These are phyloP conservation scores for Aplodontia rufa DNA, from an alignment of 2,113 vertebrate species.

Conservation along the genomic window DNA sequence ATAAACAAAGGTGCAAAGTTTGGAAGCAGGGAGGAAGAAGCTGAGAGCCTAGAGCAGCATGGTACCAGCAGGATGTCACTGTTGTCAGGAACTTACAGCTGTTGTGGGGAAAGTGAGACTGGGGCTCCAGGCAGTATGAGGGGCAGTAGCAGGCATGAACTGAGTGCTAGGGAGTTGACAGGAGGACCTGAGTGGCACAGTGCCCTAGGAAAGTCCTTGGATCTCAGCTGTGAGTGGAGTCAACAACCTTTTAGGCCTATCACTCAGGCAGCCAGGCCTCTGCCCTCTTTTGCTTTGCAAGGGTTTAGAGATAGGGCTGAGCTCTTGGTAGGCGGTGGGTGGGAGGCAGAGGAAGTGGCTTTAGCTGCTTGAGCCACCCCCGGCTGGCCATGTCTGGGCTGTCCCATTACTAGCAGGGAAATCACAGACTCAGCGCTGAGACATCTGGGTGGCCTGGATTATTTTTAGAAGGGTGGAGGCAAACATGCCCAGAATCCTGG, in stretches of 20 bases:
- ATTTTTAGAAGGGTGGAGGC: constrained; percentile 75
- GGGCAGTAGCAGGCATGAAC: not conserved
- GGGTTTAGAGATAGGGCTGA: not conserved
- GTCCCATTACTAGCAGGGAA: constrained; percentile 65
- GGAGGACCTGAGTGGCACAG: not conserved
- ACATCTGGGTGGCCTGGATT: constrained; percentile 66
- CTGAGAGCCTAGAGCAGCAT: not conserved
- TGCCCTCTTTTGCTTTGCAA: not conserved
- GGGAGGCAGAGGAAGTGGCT: constrained; percentile 67
- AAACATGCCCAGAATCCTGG: constrained; percentile 72
- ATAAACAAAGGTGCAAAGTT: not conserved
- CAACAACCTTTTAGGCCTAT: not conserved
- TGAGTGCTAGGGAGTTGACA: not conserved
- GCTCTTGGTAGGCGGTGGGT: not conserved
- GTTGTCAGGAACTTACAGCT: not conserved
- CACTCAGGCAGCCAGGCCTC: not conserved
- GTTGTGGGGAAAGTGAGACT: not conserved
- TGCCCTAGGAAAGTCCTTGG: not conserved
- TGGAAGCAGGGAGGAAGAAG: not conserved
- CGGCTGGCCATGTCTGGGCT: not conserved
- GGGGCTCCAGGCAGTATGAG: not conserved
- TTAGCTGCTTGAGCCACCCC: constrained; percentile 36
- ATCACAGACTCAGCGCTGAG: constrained; percentile 74
- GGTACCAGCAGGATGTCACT: not conserved
- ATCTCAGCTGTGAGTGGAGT: not conserved